Percentiles rank a stretch among this genome's conserved stretches.
phyloP scores from a whole-genome alignment of 2,797 vertebrate species.

The Ptychobarbus kaznakovi region DNA sequence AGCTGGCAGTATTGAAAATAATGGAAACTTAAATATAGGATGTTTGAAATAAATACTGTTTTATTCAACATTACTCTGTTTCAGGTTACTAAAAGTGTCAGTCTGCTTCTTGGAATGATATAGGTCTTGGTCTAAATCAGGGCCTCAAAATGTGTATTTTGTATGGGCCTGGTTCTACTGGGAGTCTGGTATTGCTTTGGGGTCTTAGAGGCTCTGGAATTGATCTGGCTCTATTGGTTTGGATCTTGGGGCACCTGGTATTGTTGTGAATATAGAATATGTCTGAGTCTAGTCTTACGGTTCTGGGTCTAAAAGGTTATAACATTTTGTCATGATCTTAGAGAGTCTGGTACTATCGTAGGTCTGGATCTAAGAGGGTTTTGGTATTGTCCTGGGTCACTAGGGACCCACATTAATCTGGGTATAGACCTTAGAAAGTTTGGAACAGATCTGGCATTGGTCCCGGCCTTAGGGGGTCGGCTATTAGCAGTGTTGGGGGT shows the following conservation, averaged over 20 bases:
- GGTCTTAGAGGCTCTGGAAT: not conserved
- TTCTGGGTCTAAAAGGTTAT: not conserved
- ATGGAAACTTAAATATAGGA: not conserved
- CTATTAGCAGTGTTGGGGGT: not conserved
- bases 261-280: not conserved
- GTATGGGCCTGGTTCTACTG: not conserved
- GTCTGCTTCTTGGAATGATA: not conserved
- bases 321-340: not conserved
- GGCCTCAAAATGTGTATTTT: not conserved
- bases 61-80: not conserved
- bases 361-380: conserved; percentile 2
- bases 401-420: not conserved
- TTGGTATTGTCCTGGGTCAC: not conserved
- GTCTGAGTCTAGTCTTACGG: not conserved
- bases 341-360: not conserved
- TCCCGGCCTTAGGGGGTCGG: not conserved
- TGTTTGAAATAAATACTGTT: not conserved
- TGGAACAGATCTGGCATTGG: not conserved
- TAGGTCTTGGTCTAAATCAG: not conserved
- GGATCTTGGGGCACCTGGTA: not conserved
- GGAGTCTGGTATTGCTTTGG: not conserved
- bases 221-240: not conserved
- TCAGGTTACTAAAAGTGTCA: not conserved
- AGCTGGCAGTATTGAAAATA: not conserved
- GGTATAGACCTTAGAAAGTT: not conserved